Evolutionary conservation across 2,113 vertebrate species (phyloP).

Genomic region (Cyanoramphus novaezelandiae): DNA sequence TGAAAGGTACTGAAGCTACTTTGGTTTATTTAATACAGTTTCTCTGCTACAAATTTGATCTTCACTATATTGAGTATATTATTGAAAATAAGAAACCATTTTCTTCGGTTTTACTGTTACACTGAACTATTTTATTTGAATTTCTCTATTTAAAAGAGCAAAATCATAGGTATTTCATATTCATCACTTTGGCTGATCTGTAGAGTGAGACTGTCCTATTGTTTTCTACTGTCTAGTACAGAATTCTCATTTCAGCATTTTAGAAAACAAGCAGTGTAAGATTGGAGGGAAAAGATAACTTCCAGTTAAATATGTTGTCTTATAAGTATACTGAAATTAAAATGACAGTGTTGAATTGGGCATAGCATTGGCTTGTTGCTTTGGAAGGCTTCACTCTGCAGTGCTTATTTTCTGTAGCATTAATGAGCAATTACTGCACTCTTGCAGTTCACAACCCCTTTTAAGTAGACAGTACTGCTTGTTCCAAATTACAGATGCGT

Average conservation of each 20-base stretch:
- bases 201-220: background rate
- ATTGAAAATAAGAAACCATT: background rate
- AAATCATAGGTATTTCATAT: background rate
- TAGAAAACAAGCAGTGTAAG: background rate
- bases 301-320: background rate
- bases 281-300: background rate
- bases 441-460: constrained; percentile 34
- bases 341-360: background rate
- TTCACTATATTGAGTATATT: background rate
- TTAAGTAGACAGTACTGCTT: background rate
- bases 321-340: background rate
- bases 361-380: constrained; percentile 4
- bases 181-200: background rate
- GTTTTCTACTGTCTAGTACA: background rate
- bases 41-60: background rate
- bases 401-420: constrained; percentile 36
- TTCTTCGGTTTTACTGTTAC: background rate
- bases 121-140: background rate
- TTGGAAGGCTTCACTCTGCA: constrained; percentile 13
- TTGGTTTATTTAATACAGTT: background rate
- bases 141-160: background rate
- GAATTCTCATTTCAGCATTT: background rate
- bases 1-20: background rate
- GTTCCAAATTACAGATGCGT: background rate
- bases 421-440: constrained; percentile 24